These are phyloP conservation scores for Epinotia bilunana DNA, from an alignment of 2,888 invertebrate genomes.

Conservation along the genomic window DNA sequence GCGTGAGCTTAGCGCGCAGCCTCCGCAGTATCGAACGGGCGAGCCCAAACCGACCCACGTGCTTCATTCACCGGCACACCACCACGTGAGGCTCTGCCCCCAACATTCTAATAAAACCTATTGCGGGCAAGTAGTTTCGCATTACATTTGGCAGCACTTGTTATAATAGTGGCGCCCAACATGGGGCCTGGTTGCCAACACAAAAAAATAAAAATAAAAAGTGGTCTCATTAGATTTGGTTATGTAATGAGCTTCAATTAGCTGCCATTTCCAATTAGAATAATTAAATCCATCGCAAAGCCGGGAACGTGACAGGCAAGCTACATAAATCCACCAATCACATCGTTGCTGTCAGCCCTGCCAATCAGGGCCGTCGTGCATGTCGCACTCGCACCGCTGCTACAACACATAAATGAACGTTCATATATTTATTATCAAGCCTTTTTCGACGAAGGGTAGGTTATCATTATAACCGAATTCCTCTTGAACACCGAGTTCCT, in stretches of 20 bases:
- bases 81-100: conserved; percentile 54
- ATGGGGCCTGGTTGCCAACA: conserved; percentile 34
- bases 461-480: not conserved
- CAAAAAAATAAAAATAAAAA: conserved; percentile 12
- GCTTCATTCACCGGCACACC: conserved; percentile 57
- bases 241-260: not conserved
- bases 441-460: not conserved
- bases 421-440: not conserved
- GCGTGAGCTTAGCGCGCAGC: conserved; percentile 60
- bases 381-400: conserved; percentile 3
- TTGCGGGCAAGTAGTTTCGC: conserved; percentile 4
- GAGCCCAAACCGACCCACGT: conserved; percentile 58
- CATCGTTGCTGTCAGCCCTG: conserved; percentile 4
- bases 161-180: conserved; percentile 53
- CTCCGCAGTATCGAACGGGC: conserved; percentile 65
- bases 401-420: not conserved
- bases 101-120: conserved; percentile 4
- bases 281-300: not conserved
- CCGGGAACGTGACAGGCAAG: not conserved
- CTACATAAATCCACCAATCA: conserved; percentile 4
- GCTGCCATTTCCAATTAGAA: not conserved
- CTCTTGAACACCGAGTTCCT: not conserved
- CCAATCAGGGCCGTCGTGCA: not conserved
- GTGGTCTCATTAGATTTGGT: not conserved
- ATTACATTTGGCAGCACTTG: conserved; percentile 5